Percentiles rank a stretch among this genome's conserved stretches.
Conservation (phyloP, 2,113 vertebrate genomes). For the Neopipo cinnamomea region DNA sequence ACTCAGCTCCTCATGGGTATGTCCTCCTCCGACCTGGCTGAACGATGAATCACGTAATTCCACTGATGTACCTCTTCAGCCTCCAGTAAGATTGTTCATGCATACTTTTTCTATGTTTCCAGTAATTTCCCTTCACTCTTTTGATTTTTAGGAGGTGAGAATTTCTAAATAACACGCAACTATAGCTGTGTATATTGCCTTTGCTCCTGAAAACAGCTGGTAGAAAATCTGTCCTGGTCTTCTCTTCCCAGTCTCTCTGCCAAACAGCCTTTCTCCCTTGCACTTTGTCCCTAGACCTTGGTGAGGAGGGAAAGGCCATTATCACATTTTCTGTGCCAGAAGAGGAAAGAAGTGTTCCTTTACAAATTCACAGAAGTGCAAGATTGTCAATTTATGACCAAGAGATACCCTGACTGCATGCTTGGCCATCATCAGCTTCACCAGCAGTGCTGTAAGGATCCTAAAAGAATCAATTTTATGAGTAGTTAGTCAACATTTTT, state of each 20-base stretch:
- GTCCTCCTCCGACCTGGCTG: neutral
- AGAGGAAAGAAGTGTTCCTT: neutral
- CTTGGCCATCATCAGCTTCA: neutral
- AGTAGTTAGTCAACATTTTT: neutral
- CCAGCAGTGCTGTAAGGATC: neutral
- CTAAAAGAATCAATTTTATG: neutral
- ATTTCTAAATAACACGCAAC: neutral
- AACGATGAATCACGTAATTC: neutral
- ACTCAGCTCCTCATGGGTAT: fast-evolving
- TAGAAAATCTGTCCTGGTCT: neutral
- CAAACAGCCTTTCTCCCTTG: neutral
- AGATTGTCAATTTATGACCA: neutral
- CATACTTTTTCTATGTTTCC: neutral
- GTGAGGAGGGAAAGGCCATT: neutral
- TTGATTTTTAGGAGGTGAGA: neutral
- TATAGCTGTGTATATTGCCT: neutral
- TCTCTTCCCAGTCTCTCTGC: neutral
- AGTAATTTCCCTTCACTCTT: neutral
- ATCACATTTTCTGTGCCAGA: neutral
- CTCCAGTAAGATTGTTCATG: neutral
- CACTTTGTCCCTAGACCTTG: neutral
- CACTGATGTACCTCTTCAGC: neutral
- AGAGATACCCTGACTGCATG: neutral
- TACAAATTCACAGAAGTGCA: neutral
- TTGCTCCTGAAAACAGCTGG: neutral